Conservation (phyloP, 2,113 vertebrate species). For the Vulpes lagopus region DNA sequence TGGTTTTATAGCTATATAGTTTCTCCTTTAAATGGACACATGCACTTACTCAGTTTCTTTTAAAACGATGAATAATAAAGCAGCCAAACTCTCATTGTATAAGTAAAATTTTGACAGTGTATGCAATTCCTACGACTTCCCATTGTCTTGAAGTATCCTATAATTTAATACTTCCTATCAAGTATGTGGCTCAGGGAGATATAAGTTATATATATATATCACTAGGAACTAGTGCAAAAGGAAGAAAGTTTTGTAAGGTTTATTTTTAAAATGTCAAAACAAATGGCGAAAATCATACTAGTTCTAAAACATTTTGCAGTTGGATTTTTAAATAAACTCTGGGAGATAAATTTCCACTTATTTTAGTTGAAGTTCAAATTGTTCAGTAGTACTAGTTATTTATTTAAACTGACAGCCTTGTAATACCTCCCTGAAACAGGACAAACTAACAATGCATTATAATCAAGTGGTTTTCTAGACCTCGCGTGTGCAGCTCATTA, state of each 20-base stretch:
- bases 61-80: background rate
- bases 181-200: background rate
- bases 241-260: background rate
- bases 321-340: background rate
- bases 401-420: slow-evolving; percentile 5
- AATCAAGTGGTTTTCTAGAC: slow-evolving; percentile 20
- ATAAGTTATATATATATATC: slow-evolving; percentile 29
- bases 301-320: slow-evolving; percentile 48
- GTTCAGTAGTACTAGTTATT: background rate
- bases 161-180: slow-evolving; percentile 38
- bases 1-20: background rate
- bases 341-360: background rate
- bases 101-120: slow-evolving; percentile 15
- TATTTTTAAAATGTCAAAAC: slow-evolving; percentile 49
- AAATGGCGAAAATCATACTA: slow-evolving; percentile 9
- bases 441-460: background rate
- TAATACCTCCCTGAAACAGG: background rate
- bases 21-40: slow-evolving; percentile 21
- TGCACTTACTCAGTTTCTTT: background rate
- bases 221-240: slow-evolving; percentile 6
- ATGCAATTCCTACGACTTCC: slow-evolving; percentile 26
- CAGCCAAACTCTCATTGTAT: background rate
- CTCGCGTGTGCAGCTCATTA: background rate
- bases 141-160: background rate
- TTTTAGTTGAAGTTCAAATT: slow-evolving; percentile 26